Evolutionary conservation across 2,888 invertebrate species (phyloP).

Genomic region (Agriopis aurantiaria): DNA sequence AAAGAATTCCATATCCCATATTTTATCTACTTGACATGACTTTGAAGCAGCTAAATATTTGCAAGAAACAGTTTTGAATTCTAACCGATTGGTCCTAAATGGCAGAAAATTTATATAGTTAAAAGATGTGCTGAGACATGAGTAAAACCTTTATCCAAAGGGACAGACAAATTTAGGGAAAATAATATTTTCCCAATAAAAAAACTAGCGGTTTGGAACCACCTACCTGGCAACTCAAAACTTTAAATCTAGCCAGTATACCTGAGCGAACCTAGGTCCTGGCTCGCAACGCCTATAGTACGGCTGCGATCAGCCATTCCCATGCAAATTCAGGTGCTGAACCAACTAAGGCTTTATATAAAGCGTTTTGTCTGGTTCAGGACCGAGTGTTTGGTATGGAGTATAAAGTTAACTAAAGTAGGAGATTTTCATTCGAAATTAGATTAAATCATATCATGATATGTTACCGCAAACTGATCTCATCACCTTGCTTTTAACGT

Average conservation of each 20-base stretch:
- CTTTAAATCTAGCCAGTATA: constrained; percentile 30
- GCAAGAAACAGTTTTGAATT: too few relatives aligned
- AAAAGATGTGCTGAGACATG: too few relatives aligned
- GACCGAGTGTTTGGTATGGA: constrained; percentile 46
- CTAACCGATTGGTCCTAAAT: too few relatives aligned
- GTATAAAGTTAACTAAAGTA: constrained; percentile 6
- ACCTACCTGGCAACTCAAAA: constrained; percentile 22
- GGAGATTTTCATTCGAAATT: not conserved
- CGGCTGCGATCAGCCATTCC: constrained; percentile 83
- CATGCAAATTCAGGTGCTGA: constrained; percentile 82
- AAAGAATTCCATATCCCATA: too few relatives aligned
- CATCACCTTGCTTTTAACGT: too few relatives aligned
- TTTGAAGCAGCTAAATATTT: too few relatives aligned
- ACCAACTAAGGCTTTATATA: constrained; percentile 83
- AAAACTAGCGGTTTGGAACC: not conserved
- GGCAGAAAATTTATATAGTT: too few relatives aligned
- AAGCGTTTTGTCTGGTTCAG: constrained; percentile 55
- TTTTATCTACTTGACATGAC: too few relatives aligned
- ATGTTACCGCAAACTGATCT: not conserved
- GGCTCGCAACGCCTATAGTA: constrained; percentile 68
- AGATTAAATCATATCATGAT: not conserved
- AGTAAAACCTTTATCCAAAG: too few relatives aligned
- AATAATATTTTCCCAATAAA: not conserved
- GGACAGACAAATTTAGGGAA: not conserved
- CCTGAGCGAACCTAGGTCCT: constrained; percentile 62